Percentiles rank a stretch among this genome's conserved stretches.
These are phyloP conservation scores for Nematopogon swammerdamellus DNA, from an alignment of 2,888 invertebrate genomes.

Conservation along the genomic window DNA sequence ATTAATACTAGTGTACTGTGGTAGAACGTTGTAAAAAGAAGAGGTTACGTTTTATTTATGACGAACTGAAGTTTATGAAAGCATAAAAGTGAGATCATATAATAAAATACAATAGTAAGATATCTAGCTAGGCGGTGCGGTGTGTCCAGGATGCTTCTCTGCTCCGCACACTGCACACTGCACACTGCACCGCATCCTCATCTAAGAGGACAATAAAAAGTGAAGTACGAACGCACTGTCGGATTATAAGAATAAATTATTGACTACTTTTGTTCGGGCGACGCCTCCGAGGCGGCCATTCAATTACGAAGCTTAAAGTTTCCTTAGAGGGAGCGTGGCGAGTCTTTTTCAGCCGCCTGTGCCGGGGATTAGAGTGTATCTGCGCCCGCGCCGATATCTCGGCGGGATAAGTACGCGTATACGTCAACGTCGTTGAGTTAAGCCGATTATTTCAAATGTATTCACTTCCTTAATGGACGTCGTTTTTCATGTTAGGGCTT, in stretches of 20 bases:
- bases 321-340: conserved; percentile 44
- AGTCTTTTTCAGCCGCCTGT: conserved; percentile 54
- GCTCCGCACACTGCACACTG: too few species aligned
- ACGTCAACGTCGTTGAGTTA: conserved; percentile 56
- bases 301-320: conserved; percentile 37
- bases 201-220: too few species aligned
- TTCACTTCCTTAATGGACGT: conserved; percentile 57
- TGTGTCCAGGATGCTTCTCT: too few species aligned
- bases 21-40: too few species aligned
- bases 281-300: conserved; percentile 40
- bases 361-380: conserved; percentile 54
- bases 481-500: conserved; percentile 48
- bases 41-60: too few species aligned
- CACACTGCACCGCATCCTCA: too few species aligned
- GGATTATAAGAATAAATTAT: conserved; percentile 57
- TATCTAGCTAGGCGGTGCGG: too few species aligned
- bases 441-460: conserved; percentile 59
- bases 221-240: conserved; percentile 20
- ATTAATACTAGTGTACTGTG: too few species aligned
- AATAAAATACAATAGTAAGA: too few species aligned
- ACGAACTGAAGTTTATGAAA: too few species aligned
- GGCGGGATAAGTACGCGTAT: conserved; percentile 57
- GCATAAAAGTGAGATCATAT: too few species aligned
- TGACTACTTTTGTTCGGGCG: conserved; percentile 51
- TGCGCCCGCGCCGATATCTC: conserved; percentile 54